phyloP scores from a whole-genome alignment of 2,113 vertebrate genomes.

The Mesoclemmys tuberculata region DNA sequence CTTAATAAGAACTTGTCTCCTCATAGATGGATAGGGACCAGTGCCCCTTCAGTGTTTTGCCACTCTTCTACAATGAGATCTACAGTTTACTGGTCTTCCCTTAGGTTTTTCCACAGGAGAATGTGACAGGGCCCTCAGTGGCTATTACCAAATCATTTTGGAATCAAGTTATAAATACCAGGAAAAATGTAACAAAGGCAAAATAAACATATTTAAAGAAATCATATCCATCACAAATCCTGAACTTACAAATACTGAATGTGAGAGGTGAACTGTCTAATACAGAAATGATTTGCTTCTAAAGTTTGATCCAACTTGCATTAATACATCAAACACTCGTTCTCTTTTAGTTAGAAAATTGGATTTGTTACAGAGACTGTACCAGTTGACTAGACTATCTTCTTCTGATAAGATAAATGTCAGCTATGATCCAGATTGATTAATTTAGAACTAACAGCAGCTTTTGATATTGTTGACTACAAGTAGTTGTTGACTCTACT shows the following conservation, averaged over 20 bases:
- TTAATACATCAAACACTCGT: not conserved
- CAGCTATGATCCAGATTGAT: not conserved
- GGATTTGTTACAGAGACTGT: not conserved
- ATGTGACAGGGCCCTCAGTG: not conserved
- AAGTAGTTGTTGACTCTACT: not conserved
- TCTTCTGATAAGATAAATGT: not conserved
- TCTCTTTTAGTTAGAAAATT: not conserved
- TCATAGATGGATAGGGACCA: not conserved
- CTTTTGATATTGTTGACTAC: not conserved
- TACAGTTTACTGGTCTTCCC: not conserved
- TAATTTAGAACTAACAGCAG: not conserved
- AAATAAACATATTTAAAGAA: not conserved
- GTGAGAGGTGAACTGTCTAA: not conserved
- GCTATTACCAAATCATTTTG: not conserved
- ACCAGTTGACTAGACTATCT: not conserved
- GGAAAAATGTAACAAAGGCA: not conserved
- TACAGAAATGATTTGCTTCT: not conserved
- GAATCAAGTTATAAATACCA: not conserved
- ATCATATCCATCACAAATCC: not conserved
- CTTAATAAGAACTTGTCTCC: not conserved
- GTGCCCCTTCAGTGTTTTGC: not conserved
- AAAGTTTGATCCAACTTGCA: not conserved
- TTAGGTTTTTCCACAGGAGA: not conserved
- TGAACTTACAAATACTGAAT: not conserved
- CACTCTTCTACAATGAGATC: not conserved